These are phyloP conservation scores for Tiliqua scincoides DNA, from an alignment of 2,113 vertebrate species.

Conservation along the genomic window DNA sequence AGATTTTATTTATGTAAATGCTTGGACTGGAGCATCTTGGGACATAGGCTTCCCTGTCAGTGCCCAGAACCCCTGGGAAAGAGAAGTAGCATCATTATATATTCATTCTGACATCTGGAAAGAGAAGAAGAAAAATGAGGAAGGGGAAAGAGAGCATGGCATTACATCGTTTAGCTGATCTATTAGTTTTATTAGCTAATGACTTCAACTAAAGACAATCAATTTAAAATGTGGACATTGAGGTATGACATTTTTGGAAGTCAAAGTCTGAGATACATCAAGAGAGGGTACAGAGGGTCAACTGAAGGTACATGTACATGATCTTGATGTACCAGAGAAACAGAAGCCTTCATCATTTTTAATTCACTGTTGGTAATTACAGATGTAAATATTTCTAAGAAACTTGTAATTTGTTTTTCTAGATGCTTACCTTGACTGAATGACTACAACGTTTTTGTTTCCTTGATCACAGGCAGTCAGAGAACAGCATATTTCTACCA, in stretches of 20 bases:
- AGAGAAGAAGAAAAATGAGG: background rate
- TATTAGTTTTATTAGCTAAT: slow-evolving; percentile 18
- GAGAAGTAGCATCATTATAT: background rate
- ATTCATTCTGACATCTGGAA: background rate
- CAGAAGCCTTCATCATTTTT: background rate
- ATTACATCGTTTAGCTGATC: background rate
- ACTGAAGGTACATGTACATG: background rate
- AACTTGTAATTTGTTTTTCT: background rate
- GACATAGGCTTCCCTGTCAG: background rate
- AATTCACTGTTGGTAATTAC: background rate
- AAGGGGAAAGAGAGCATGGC: background rate
- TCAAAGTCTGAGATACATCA: background rate
- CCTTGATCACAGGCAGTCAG: background rate
- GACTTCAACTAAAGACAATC: background rate
- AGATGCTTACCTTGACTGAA: background rate
- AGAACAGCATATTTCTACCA: background rate
- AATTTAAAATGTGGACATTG: slow-evolving; percentile 5
- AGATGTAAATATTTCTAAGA: background rate
- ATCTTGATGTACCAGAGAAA: background rate
- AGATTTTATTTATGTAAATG: too few relatives aligned
- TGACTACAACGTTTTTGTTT: background rate
- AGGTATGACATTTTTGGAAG: background rate
- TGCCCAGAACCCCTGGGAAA: background rate
- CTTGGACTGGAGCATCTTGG: too few relatives aligned
- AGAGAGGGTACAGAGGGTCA: background rate